These are phyloP conservation scores for Drosophila lacteicornis DNA, from an alignment of 1,140 invertebrate genomes.

Conservation along the genomic window DNA sequence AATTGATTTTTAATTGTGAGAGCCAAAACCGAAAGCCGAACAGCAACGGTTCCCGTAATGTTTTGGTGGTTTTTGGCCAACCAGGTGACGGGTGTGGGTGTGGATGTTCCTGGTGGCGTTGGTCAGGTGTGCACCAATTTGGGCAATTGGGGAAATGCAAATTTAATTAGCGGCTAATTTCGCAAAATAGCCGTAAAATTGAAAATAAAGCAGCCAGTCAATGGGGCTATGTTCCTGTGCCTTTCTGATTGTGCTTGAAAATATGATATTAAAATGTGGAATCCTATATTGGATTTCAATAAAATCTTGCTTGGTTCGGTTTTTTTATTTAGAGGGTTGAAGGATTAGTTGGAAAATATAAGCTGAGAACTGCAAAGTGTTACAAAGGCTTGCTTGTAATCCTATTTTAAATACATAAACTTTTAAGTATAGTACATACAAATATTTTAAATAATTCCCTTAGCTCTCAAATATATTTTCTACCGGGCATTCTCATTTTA, in stretches of 20 bases:
- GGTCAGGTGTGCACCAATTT: constrained; percentile 31
- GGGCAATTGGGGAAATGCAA: constrained; percentile 38
- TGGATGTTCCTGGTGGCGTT: background rate
- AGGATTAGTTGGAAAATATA: no score
- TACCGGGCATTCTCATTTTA: background rate
- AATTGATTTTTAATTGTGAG: constrained; percentile 38
- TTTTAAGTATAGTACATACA: no score
- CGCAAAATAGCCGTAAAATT: constrained; percentile 35
- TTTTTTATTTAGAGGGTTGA: no score
- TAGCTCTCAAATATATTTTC: background rate
- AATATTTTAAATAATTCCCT: background rate
- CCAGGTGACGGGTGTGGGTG: background rate
- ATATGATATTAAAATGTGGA: background rate
- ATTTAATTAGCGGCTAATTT: constrained; percentile 44
- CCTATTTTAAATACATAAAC: no score
- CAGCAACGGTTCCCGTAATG: constrained; percentile 19
- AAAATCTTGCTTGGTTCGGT: background rate
- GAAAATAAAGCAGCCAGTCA: constrained; percentile 24
- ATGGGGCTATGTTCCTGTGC: background rate
- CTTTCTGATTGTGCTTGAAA: background rate
- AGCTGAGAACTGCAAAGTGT: no score
- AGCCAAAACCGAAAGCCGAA: constrained; percentile 40
- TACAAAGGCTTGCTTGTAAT: no score
- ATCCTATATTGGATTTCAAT: background rate
- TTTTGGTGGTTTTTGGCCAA: constrained; percentile 20